Evolutionary conservation across 2,113 vertebrate genomes (phyloP).

Genomic region (Charina bottae): DNA sequence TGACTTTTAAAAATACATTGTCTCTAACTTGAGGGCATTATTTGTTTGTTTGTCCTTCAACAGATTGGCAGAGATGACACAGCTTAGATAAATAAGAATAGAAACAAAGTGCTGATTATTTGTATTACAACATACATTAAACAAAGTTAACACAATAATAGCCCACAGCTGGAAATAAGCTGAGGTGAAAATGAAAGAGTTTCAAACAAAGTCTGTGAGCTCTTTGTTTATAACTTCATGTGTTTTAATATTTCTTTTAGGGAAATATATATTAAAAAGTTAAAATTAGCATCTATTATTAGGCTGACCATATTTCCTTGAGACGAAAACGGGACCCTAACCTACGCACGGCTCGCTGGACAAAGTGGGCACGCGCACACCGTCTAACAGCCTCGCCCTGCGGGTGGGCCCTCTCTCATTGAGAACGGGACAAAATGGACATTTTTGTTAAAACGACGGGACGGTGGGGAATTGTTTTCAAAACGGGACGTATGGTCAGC

Average conservation of each 20-base stretch:
- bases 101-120: neutral
- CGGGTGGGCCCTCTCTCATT: too few relatives aligned
- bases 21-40: constrained; percentile 1
- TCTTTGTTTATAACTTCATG: neutral
- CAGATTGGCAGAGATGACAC: constrained; percentile 9
- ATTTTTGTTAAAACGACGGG: too few relatives aligned
- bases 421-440: too few relatives aligned
- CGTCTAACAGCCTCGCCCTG: too few relatives aligned
- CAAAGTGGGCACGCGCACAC: too few relatives aligned
- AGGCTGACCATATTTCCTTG: too few relatives aligned
- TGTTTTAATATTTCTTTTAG: constrained; percentile 3
- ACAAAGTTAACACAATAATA: neutral
- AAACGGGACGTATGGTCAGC: too few relatives aligned
- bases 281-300: neutral
- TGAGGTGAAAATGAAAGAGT: constrained; percentile 24
- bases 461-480: too few relatives aligned
- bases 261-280: neutral
- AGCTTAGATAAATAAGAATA: neutral
- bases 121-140: constrained; percentile 5
- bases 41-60: constrained; percentile 30
- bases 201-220: constrained; percentile 46
- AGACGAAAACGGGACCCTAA: too few relatives aligned
- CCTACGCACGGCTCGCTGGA: too few relatives aligned
- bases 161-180: neutral
- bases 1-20: constrained; percentile 11